Conservation (phyloP, 1,140 invertebrate species). For the Drosophila kikkawai region DNA sequence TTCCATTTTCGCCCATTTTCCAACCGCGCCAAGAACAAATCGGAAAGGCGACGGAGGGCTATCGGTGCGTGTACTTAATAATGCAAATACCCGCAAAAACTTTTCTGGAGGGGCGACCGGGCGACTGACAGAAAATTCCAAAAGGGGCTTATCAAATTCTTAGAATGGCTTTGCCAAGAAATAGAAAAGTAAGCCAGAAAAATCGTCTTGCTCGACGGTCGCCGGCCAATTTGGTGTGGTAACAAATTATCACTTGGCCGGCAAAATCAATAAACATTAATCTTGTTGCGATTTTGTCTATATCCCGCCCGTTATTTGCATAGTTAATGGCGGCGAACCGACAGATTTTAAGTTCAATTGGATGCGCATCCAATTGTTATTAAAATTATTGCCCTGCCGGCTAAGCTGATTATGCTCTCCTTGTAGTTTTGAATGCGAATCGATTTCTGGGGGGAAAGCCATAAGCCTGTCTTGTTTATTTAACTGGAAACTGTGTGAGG, state of each 20-base stretch:
- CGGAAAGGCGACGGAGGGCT: conserved; percentile 6
- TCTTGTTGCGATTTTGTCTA: conserved; percentile 77
- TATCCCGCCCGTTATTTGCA: conserved; percentile 73
- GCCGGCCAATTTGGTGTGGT: conserved; percentile 34
- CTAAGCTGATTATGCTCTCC: conserved; percentile 16
- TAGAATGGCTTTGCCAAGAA: conserved; percentile 67
- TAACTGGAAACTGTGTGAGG: conserved; percentile 28
- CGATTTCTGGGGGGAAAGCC: conserved; percentile 8
- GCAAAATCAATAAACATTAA: conserved; percentile 81
- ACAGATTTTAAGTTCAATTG: conserved; percentile 69
- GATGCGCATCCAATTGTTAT: conserved; percentile 55
- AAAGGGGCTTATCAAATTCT: conserved; percentile 77
- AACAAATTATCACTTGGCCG: conserved; percentile 66
- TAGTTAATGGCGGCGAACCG: conserved; percentile 64
- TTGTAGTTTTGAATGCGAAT: conserved; percentile 34
- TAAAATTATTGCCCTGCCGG: conserved; percentile 36
- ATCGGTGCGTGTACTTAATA: conserved; percentile 48
- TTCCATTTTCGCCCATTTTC: neutral
- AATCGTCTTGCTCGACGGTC: conserved; percentile 27
- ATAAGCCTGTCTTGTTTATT: conserved; percentile 13
- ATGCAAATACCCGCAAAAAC: conserved; percentile 69
- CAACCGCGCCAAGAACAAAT: conserved; percentile 5
- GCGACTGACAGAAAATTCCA: conserved; percentile 19
- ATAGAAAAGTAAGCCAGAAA: conserved; percentile 75
- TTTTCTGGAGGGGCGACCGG: conserved; percentile 9